These are phyloP conservation scores for Zaprionus obscuricornis DNA, from an alignment of 2,888 invertebrate genomes.

Conservation along the genomic window DNA sequence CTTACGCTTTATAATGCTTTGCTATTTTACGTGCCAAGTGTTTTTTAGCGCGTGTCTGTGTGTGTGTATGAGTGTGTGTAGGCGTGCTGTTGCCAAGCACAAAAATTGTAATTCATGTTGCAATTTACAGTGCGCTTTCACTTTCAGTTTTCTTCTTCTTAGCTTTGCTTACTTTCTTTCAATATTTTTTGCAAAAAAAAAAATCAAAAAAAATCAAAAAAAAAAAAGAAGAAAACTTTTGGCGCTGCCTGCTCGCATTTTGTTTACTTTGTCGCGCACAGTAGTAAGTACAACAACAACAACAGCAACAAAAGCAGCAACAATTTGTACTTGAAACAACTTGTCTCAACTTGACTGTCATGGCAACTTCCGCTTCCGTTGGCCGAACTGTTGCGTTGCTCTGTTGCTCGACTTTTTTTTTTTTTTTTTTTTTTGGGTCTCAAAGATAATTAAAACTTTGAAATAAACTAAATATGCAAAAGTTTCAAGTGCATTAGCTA, in stretches of 20 bases:
- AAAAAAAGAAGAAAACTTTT: no score
- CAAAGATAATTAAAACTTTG: slow-evolving; percentile 76
- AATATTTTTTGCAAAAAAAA: slow-evolving; percentile 24
- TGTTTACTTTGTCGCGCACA: slow-evolving; percentile 38
- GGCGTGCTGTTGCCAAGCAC: slow-evolving; percentile 27
- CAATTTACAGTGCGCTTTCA: slow-evolving; percentile 68
- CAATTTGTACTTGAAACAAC: slow-evolving; percentile 17
- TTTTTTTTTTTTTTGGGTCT: slow-evolving; percentile 43
- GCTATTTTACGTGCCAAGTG: slow-evolving; percentile 22
- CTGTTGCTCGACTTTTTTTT: not conserved
- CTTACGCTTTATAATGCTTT: slow-evolving; percentile 37
- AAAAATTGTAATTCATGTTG: slow-evolving; percentile 70
- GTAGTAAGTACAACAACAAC: slow-evolving; percentile 14
- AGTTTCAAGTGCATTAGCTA: slow-evolving; percentile 71
- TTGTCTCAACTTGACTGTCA: slow-evolving; percentile 52
- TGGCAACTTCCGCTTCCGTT: slow-evolving; percentile 58
- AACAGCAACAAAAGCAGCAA: slow-evolving; percentile 6
- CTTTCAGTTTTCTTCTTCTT: slow-evolving; percentile 13
- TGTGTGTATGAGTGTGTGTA: not conserved
- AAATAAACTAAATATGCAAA: slow-evolving; percentile 67
- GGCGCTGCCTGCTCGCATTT: slow-evolving; percentile 31
- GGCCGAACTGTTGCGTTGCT: slow-evolving; percentile 19
- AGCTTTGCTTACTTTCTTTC: slow-evolving; percentile 1
- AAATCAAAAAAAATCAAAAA: no score
- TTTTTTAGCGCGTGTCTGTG: not conserved